phyloP scores from a whole-genome alignment of 2,797 vertebrate genomes.

The Brachymystax lenok region DNA sequence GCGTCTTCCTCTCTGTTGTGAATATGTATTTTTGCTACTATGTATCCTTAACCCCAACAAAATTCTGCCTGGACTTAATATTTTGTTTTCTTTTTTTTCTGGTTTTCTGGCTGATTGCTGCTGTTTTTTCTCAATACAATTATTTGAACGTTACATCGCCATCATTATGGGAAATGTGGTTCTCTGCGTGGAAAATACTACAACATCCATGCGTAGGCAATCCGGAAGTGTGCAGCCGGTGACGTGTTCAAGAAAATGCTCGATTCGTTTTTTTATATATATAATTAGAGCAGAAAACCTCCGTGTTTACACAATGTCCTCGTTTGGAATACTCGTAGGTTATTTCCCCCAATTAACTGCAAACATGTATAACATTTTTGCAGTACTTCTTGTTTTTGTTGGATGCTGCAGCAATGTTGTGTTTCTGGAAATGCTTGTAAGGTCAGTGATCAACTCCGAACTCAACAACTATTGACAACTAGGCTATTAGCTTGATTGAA shows the following conservation, averaged over 20 bases:
- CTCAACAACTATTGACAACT: not conserved
- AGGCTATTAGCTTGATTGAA: not conserved
- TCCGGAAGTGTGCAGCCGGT: not conserved
- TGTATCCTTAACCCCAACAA: no score
- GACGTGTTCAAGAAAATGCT: not conserved
- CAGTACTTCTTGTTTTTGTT: constrained; percentile 86
- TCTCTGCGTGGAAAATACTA: constrained; percentile 39
- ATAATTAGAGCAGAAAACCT: no score
- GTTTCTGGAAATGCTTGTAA: constrained; percentile 90
- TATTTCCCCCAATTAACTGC: not conserved
- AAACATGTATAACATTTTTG: constrained; percentile 81
- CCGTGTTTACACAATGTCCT: constrained; percentile 34
- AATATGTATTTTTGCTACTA: no score
- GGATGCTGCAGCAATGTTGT: constrained; percentile 97
- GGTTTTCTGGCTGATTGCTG: no score
- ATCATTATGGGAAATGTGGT: not conserved
- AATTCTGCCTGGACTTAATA: not conserved
- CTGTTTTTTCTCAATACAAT: no score
- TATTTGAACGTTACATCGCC: not conserved
- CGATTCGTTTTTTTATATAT: not conserved
- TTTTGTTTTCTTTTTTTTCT: no score
- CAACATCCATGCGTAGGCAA: constrained; percentile 50
- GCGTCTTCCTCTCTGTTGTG: no score
- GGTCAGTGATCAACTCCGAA: constrained; percentile 75
- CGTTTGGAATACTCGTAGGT: not conserved